Conservation (phyloP, 92 coral and sea anemone species). For the Plumapathes pennacea region DNA sequence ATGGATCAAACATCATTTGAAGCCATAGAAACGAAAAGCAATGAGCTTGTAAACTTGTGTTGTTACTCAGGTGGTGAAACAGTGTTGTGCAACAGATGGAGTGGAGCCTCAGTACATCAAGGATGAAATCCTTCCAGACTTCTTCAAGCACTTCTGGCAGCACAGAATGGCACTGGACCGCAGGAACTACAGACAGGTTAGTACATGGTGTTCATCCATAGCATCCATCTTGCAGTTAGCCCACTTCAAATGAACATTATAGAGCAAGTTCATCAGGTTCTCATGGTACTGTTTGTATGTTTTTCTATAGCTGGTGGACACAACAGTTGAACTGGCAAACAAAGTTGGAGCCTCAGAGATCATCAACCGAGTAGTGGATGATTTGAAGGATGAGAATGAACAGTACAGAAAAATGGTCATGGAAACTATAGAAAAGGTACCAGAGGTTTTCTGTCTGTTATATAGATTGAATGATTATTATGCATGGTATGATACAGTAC, state of each 20-base stretch:
- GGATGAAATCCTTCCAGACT: conserved; percentile 98
- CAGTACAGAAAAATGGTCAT: conserved; percentile 99
- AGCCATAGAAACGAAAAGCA: neutral
- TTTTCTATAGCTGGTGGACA: conserved; percentile 76
- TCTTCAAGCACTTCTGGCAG: conserved; percentile 99
- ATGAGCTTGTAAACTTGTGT: neutral
- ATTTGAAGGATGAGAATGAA: conserved; percentile 98
- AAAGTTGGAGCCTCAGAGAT: conserved; percentile 99
- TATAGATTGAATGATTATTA: too few relatives aligned
- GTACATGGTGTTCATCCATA: neutral
- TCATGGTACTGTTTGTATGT: neutral
- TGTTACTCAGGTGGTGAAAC: conserved; percentile 89
- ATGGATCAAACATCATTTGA: neutral
- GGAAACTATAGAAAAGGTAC: conserved; percentile 99
- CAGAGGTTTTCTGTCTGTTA: too few relatives aligned
- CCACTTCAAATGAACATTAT: neutral
- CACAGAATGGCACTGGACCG: conserved; percentile 99
- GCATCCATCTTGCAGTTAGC: neutral
- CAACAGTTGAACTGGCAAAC: conserved; percentile 96
- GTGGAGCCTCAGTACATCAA: conserved; percentile 98
- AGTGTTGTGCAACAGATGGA: conserved; percentile 99
- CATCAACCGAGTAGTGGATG: conserved; percentile 92
- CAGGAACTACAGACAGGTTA: conserved; percentile 94
- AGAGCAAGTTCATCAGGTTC: too few relatives aligned
- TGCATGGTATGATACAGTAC: too few relatives aligned